phyloP scores from a whole-genome alignment of 2,113 vertebrate genomes.

The Rhea americana region DNA sequence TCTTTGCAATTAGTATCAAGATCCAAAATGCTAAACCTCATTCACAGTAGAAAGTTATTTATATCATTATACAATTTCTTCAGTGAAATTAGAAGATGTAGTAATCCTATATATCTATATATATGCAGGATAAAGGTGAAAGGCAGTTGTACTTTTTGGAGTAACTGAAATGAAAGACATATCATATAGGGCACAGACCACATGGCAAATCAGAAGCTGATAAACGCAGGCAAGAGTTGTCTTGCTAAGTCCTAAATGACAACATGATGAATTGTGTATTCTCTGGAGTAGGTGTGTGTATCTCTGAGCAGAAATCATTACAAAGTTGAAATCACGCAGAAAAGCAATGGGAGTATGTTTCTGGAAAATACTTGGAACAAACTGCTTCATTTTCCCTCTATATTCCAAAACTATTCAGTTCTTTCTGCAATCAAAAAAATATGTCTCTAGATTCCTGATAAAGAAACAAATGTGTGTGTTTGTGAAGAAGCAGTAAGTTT shows the following conservation, averaged over 20 bases:
- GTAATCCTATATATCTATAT: neutral
- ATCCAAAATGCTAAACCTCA: neutral
- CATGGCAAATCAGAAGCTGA: neutral
- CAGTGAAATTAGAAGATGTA: neutral
- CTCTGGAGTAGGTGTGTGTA: neutral
- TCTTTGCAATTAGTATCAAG: neutral
- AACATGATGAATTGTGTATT: neutral
- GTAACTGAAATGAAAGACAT: neutral
- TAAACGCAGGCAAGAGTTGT: neutral
- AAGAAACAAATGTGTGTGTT: neutral
- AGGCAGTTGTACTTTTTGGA: neutral
- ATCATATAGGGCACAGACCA: neutral
- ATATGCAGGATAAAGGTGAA: neutral
- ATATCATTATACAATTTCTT: accelerated
- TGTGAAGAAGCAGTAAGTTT: neutral
- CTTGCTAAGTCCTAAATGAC: neutral
- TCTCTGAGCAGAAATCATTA: neutral
- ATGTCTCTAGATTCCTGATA: neutral
- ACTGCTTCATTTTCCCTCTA: neutral
- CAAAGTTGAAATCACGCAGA: neutral
- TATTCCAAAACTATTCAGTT: neutral
- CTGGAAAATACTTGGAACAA: neutral
- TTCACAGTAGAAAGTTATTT: neutral
- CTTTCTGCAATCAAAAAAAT: neutral
- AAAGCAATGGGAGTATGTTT: neutral